A percentile compares a stretch with the other conserved stretches of the same genome.
Conservation (phyloP, 1,140 invertebrate genomes). For the Neodiprion virginianus region DNA sequence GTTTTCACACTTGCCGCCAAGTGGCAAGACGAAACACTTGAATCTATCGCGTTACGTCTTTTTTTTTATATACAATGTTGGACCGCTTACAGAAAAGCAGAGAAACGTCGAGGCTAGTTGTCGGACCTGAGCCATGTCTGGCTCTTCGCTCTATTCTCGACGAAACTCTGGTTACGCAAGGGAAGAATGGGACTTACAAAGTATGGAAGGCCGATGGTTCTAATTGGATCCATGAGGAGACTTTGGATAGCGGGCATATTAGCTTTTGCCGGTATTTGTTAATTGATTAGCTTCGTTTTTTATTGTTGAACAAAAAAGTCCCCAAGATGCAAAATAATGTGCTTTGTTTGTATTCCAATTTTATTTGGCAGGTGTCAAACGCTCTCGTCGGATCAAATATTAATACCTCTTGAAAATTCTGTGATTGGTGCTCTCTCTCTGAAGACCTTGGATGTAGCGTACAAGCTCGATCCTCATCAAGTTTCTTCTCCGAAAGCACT, state of each 20-base stretch:
- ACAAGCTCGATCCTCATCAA: slow-evolving; percentile 55
- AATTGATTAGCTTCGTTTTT: neutral
- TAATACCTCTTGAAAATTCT: slow-evolving; percentile 71
- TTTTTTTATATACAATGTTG: slow-evolving; percentile 2
- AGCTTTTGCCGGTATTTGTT: slow-evolving; percentile 66
- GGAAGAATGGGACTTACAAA: slow-evolving; percentile 72
- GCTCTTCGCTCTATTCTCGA: slow-evolving; percentile 63
- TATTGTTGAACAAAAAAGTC: slow-evolving; percentile 1
- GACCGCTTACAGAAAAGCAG: slow-evolving; percentile 66
- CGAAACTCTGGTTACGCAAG: slow-evolving; percentile 70
- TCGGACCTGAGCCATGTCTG: slow-evolving; percentile 65
- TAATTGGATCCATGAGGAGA: slow-evolving; percentile 65
- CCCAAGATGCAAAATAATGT: too few species aligned
- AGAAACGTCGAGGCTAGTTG: slow-evolving; percentile 64
- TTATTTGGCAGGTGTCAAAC: slow-evolving; percentile 57
- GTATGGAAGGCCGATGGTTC: slow-evolving; percentile 69
- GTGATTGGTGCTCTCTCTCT: slow-evolving; percentile 67
- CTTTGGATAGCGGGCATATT: slow-evolving; percentile 65
- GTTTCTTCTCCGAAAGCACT: slow-evolving; percentile 51
- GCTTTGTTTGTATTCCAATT: neutral
- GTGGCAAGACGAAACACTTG: neutral
- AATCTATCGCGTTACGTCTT: neutral
- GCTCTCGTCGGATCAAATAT: slow-evolving; percentile 67
- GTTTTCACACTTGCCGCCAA: too few species aligned
- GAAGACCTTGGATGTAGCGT: slow-evolving; percentile 62